phyloP scores from a whole-genome alignment of 1,140 invertebrate genomes.

The Odontomachus brunneus region DNA sequence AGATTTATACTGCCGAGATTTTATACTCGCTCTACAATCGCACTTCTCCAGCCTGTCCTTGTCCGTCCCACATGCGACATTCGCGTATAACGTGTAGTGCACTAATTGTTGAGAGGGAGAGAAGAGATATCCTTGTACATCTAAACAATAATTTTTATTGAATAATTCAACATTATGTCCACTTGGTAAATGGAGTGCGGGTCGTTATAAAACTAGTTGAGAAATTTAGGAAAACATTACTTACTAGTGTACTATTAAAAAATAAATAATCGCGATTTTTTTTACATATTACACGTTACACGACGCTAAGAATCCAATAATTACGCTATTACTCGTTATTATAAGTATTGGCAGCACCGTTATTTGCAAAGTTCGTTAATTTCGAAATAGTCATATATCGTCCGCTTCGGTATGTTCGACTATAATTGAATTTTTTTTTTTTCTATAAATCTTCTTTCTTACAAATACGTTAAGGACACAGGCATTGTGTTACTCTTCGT shows the following conservation, averaged over 20 bases:
- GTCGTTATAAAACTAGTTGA: conserved; percentile 33
- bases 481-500: not conserved
- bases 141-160: conserved; percentile 46
- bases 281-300: conserved; percentile 7
- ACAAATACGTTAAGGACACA: conserved; percentile 3
- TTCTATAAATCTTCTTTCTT: conserved; percentile 13
- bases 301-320: conserved; percentile 11
- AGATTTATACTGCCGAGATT: not conserved
- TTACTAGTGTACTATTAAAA: conserved; percentile 31
- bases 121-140: not conserved
- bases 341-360: conserved; percentile 32
- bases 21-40: not conserved
- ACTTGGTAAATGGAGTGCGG: not conserved
- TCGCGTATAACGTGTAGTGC: not conserved
- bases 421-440: not conserved
- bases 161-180: conserved; percentile 34
- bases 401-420: not conserved
- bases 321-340: conserved; percentile 13
- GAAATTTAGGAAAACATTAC: conserved; percentile 27
- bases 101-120: not conserved
- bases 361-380: conserved; percentile 30
- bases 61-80: not conserved
- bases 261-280: conserved; percentile 48
- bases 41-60: not conserved
- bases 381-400: not conserved